Evolutionary conservation across 2,888 invertebrate species (phyloP), one percentile per base, ranked within the genome.

Genomic region (Cordilura impudica): DNA sequence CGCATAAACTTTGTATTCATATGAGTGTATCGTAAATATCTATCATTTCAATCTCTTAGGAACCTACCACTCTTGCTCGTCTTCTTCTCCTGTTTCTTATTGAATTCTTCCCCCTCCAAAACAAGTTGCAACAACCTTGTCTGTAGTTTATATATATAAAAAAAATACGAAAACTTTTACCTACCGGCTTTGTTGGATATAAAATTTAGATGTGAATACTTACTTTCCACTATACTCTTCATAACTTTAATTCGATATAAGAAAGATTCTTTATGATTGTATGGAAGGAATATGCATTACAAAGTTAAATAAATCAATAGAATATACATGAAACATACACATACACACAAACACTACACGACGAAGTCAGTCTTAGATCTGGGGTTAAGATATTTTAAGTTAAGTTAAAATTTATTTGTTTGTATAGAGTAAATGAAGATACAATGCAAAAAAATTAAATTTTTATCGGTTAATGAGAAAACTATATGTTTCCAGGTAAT

Each of bases 391-490:
- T 73, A 73, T 39, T 23, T 47, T 23, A 67, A 39, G 39, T 61
- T 67, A 67, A 69, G 19, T 69, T 61, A 73, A 69, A 69, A 29
- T 69, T 69, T 78, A 65, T 60, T 69, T 69, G 58, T 69, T 65
- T 7, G 60, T 14, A 29, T 8, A 49, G 35, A 35, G 31, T 31
- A 49, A 63, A 63, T 63, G 14, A 63, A 63, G 63, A 63, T 51
- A 63, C 51, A 67, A 21, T 56, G 14, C 3, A 18, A n/a, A 63
- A 61, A 43, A 16, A 39, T 58, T 29, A 29, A n/a, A 29, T 66
- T 74, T 54, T 56, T 79, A 79, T 75, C 79, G 67, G 66, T 71
- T 75, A 75, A 79, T 75, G 67, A 67, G 75, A 75, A 79, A 79
- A 79, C 71, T 79, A 79, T 79, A 75, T 61, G 54, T 71, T 69